Evolutionary conservation across 2,888 invertebrate genomes (phyloP).

Genomic region (Cyrtodaria siliqua): DNA sequence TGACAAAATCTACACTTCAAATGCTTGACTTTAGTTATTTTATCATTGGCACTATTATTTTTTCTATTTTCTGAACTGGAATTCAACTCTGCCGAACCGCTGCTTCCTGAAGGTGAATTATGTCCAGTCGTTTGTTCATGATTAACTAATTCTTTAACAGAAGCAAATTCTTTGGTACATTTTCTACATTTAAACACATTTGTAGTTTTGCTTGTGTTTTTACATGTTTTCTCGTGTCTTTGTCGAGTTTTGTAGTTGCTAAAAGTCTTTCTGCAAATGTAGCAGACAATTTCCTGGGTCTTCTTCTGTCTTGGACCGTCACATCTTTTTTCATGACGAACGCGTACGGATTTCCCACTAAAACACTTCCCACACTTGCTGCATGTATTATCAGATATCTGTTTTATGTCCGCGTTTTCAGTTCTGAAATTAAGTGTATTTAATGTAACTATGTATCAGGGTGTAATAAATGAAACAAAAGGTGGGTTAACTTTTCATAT

Average conservation of each 20-base stretch:
- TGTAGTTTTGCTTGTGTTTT: background rate
- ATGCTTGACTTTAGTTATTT: too few relatives aligned
- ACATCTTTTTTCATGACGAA: background rate
- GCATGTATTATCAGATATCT: too few relatives aligned
- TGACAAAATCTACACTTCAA: background rate
- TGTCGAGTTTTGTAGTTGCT: background rate
- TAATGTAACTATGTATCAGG: too few relatives aligned
- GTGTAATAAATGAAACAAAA: too few relatives aligned
- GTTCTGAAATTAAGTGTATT: too few relatives aligned
- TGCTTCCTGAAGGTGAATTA: background rate
- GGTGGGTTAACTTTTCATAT: too few relatives aligned
- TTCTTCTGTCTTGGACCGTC: background rate
- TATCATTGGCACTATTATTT: too few relatives aligned
- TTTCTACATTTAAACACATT: background rate
- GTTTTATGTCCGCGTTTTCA: background rate
- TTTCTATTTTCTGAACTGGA: background rate
- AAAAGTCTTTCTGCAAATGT: background rate
- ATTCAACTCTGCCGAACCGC: background rate
- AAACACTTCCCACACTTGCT: background rate
- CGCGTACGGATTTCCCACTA: background rate
- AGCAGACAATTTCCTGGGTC: background rate
- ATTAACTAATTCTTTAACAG: background rate
- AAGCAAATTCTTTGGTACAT: background rate
- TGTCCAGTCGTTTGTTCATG: background rate
- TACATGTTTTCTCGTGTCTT: background rate